phyloP scores from a whole-genome alignment of 2,113 vertebrate species.

The Dasyprocta punctata region DNA sequence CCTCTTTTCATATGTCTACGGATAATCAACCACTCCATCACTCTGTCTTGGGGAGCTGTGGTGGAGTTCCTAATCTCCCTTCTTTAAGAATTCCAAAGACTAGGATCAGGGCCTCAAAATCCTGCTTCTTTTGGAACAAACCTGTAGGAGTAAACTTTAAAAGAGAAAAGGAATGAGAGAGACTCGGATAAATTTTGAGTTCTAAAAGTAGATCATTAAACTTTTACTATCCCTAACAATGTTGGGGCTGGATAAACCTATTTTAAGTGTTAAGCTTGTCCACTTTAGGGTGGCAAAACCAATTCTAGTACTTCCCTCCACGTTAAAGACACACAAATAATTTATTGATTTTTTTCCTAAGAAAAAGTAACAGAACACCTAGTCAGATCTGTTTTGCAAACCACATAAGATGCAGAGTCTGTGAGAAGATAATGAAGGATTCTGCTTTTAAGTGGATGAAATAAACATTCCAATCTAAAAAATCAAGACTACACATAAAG shows the following conservation, averaged over 20 bases:
- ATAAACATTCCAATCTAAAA: conserved; percentile 21
- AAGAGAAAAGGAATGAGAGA: not conserved
- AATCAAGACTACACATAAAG: not conserved
- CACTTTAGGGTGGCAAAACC: conserved; percentile 39
- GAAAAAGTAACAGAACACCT: conserved; percentile 37
- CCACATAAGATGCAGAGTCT: not conserved
- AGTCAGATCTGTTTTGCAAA: conserved; percentile 13
- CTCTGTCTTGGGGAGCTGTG: not conserved
- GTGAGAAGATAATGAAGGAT: not conserved
- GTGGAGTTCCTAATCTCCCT: too few species aligned
- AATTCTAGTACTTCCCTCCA: conserved; percentile 32
- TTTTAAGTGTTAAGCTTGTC: conserved; percentile 58
- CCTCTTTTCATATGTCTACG: not conserved
- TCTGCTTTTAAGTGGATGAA: conserved; percentile 14
- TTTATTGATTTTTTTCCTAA: conserved; percentile 15
- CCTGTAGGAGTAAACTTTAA: not conserved
- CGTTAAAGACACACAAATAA: conserved; percentile 43
- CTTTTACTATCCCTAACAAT: conserved; percentile 44
- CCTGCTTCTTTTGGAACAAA: not conserved
- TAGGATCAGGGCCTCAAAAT: too few species aligned
- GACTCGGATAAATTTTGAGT: conserved; percentile 24
- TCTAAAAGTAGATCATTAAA: conserved; percentile 49
- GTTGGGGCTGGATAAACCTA: not conserved
- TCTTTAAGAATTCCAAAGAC: not conserved
- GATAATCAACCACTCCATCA: not conserved